phyloP scores from a whole-genome alignment of 2,888 invertebrate genomes.

The Pandemis heparana region DNA sequence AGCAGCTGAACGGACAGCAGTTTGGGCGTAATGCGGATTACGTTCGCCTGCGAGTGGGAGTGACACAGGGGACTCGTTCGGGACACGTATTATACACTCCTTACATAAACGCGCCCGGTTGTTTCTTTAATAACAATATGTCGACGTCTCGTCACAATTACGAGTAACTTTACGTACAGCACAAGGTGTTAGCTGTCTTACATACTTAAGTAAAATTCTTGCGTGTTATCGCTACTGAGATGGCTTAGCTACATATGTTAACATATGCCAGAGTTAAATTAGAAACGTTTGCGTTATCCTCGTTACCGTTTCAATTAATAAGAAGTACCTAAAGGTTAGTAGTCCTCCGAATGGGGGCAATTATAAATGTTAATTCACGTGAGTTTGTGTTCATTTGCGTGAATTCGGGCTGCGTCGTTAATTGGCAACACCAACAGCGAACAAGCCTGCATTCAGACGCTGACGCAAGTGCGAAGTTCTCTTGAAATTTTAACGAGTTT shows the following conservation, averaged over 20 bases:
- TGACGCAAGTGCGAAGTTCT: conserved; percentile 54
- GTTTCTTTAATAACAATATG: conserved; percentile 3
- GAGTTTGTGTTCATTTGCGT: conserved; percentile 45
- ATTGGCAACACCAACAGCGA: conserved; percentile 55
- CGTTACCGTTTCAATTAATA: neutral
- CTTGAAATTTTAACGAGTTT: conserved; percentile 45
- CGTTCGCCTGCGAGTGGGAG: conserved; percentile 27
- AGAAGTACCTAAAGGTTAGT: neutral
- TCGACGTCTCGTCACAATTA: too few relatives aligned
- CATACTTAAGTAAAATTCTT: too few relatives aligned
- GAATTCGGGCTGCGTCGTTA: conserved; percentile 50
- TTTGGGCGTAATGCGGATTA: conserved; percentile 39
- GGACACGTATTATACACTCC: conserved; percentile 25
- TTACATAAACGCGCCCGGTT: neutral
- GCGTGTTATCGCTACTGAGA: too few relatives aligned
- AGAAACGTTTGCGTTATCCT: neutral
- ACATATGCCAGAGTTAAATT: neutral
- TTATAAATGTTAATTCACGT: conserved; percentile 31
- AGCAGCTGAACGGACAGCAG: conserved; percentile 74
- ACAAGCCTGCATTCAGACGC: conserved; percentile 35
- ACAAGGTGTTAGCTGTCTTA: neutral
- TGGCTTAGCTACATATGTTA: too few relatives aligned
- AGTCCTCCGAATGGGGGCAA: conserved; percentile 24
- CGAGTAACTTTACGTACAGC: too few relatives aligned
- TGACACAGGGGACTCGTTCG: conserved; percentile 24